Evolutionary conservation across 2,113 vertebrate species (phyloP).

Genomic region (Callipepla californica): DNA sequence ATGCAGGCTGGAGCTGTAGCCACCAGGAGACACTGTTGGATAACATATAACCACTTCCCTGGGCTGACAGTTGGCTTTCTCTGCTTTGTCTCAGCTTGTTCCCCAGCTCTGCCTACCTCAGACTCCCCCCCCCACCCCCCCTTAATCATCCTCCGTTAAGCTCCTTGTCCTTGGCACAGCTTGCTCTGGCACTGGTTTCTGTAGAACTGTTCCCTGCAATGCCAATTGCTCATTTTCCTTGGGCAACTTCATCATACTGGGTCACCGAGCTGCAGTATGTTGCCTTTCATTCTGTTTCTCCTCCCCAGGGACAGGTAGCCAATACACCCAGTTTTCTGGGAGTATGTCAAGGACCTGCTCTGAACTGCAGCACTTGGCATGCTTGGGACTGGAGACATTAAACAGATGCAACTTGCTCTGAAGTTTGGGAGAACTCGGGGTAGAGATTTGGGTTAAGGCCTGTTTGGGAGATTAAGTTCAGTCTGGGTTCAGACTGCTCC

Average conservation of each 20-base stretch:
- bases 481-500: neutral
- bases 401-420: neutral
- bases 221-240: neutral
- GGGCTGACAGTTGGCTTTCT: fast-evolving
- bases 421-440: neutral
- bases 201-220: neutral
- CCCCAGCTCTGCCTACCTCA: neutral
- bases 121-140: neutral
- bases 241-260: neutral
- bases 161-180: neutral
- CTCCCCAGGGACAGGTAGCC: neutral
- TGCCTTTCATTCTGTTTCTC: neutral
- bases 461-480: constrained; percentile 35
- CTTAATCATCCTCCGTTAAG: neutral
- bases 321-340: neutral
- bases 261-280: neutral
- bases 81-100: neutral
- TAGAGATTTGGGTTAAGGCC: neutral
- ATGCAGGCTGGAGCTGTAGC: neutral
- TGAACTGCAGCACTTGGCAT: neutral
- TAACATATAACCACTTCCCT: neutral
- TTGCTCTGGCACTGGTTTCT: neutral
- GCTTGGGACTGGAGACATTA: neutral
- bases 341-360: neutral
- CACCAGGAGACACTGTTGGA: constrained; percentile 65